These are phyloP conservation scores for Napeogenes inachia DNA, from an alignment of 2,888 invertebrate genomes.

Conservation along the genomic window DNA sequence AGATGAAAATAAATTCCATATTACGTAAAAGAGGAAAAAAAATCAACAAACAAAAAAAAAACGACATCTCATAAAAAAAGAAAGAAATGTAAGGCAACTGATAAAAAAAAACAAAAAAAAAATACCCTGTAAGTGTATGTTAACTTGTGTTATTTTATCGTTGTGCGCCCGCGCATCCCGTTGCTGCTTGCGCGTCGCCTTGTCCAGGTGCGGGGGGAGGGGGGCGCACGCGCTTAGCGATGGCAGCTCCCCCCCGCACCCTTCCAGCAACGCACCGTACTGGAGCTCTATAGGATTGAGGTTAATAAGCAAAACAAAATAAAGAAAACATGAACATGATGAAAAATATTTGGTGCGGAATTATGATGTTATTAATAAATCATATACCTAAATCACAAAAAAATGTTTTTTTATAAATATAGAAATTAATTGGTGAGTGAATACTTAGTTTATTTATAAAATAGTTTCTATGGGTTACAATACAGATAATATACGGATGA, in stretches of 20 bases:
- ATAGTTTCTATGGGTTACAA: too few species aligned
- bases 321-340: conserved; percentile 33
- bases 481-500: too few species aligned
- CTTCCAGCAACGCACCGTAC: conserved; percentile 73
- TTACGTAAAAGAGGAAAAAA: background rate
- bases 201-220: conserved; percentile 77
- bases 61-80: conserved; percentile 23
- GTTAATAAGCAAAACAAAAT: conserved; percentile 40
- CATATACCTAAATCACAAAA: too few species aligned
- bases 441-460: too few species aligned
- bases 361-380: too few species aligned
- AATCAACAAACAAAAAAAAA: conserved; percentile 23
- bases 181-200: conserved; percentile 74
- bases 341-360: conserved; percentile 23
- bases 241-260: conserved; percentile 76
- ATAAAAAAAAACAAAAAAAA: conserved; percentile 44
- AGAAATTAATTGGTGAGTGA: too few species aligned
- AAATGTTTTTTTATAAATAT: too few species aligned
- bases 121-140: conserved; percentile 91
- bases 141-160: conserved; percentile 86
- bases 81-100: conserved; percentile 30
- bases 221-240: conserved; percentile 70
- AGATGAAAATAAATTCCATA: conserved; percentile 9
- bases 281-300: conserved; percentile 72
- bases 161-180: conserved; percentile 83